Conservation (phyloP, 2,797 vertebrate genomes). For the Moxostoma hubbsi region DNA sequence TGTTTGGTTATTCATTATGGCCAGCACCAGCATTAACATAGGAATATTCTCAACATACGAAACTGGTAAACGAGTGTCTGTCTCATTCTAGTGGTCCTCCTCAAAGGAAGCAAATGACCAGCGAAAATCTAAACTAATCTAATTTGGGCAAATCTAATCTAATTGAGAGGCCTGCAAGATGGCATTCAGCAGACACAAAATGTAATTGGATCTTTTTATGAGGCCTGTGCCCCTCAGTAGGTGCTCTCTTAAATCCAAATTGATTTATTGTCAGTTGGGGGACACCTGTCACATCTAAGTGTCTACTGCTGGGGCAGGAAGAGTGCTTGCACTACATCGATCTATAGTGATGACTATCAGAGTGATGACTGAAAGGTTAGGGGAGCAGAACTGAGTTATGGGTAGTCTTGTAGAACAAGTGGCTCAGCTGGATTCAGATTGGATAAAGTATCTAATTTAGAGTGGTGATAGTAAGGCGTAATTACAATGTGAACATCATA, state of each 20-base stretch:
- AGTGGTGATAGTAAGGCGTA: neutral
- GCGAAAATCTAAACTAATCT: slow-evolving; percentile 72
- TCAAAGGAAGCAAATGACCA: slow-evolving; percentile 47
- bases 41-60: slow-evolving; percentile 4
- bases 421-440: slow-evolving; percentile 43
- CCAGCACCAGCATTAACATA: slow-evolving; percentile 19
- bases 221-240: slow-evolving; percentile 64
- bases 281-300: slow-evolving; percentile 73
- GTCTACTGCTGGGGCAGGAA: slow-evolving; percentile 33
- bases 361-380: slow-evolving; percentile 44
- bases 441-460: slow-evolving; percentile 41
- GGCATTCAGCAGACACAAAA: slow-evolving; percentile 67
- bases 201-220: slow-evolving; percentile 73
- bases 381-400: slow-evolving; percentile 31
- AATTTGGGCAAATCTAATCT: slow-evolving; percentile 72
- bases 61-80: slow-evolving; percentile 27
- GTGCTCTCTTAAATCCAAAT: slow-evolving; percentile 74
- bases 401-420: slow-evolving; percentile 17
- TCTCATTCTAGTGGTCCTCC: slow-evolving; percentile 27
- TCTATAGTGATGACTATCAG: slow-evolving; percentile 44
- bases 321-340: slow-evolving; percentile 40
- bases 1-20: neutral
- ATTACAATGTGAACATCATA: neutral
- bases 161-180: slow-evolving; percentile 73
- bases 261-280: slow-evolving; percentile 64